Evolutionary conservation across 2,113 vertebrate genomes (phyloP), one percentile per base, ranked within the genome.

Genomic region (Pogona vitticeps): DNA sequence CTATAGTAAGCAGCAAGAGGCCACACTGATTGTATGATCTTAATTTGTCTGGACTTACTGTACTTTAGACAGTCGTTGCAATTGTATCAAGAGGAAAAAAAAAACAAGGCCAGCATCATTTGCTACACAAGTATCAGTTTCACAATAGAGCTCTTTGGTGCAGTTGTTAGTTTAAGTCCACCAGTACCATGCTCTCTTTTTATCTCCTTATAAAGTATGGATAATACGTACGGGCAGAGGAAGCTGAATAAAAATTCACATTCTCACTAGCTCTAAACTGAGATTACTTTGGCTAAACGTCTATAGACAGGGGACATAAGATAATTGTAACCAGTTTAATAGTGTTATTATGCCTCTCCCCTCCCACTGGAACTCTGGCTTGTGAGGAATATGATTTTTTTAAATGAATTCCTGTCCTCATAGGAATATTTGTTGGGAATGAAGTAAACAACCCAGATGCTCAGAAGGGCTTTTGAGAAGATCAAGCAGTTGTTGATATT

Each of bases 131-230:
- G 52, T 68, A 26, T 28, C n/a, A 78, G 46, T 56, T 68, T 78
- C 46, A 78, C 70, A 78, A 85, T 2, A 78, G 63, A 85, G 9
- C 63, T 70, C 68, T 78, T 78, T 85, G 52, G 67, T 20, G n/a
- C 33, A 56, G n/a, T 78, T 77, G n/a, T 76, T 31, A 68, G 10
- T 85, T 38, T 58, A 85, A 56, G 63, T 31, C 75, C 52, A 77
- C 63, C 33, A 78, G 63, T 63, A 78, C 65, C 75, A 78, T 70
- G 63, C 75, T 78, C 75, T 70, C 46, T 38, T 85, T 56, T 85
- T 68, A 85, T n/a, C 59, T 67, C 77, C 76, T 77, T 67, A 78
- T 85, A 85, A 85, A 77, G 75, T 28, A 38, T 76, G 61, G 36
- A 75, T 14, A 61, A 76, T 63, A 84, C 36, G 56, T 40, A 67